Percentiles rank a stretch among this genome's conserved stretches.
phyloP scores from a whole-genome alignment of 2,888 invertebrate species.

The Gastracanthus pulcherrimus region DNA sequence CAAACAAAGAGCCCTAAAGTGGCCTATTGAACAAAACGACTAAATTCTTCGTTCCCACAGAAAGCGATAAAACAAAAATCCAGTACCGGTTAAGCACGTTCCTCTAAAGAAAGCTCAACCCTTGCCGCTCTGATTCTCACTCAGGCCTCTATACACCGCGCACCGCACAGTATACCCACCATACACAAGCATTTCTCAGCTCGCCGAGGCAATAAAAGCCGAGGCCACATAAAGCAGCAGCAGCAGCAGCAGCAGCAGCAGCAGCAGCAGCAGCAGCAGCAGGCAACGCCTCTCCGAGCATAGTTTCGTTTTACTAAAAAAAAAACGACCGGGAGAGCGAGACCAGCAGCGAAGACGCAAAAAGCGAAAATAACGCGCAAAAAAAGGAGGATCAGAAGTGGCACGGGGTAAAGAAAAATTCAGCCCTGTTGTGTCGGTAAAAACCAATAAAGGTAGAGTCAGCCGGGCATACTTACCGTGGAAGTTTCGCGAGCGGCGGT shows the following conservation, averaged over 20 bases:
- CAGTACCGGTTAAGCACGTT: too few relatives aligned
- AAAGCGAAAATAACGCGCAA: slow-evolving; percentile 45
- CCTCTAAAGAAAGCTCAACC: too few relatives aligned
- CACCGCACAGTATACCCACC: too few relatives aligned
- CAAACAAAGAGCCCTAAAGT: too few relatives aligned
- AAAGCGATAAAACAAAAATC: too few relatives aligned
- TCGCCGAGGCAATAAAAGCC: slow-evolving; percentile 34
- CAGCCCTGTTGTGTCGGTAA: slow-evolving; percentile 69
- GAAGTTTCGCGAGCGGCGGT: slow-evolving; percentile 67
- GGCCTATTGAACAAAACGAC: too few relatives aligned
- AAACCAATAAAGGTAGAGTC: slow-evolving; percentile 74
- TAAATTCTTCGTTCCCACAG: too few relatives aligned
- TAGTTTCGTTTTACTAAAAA: slow-evolving; percentile 26
- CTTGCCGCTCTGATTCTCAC: too few relatives aligned
- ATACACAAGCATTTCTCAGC: slow-evolving; percentile 33
- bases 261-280: too few relatives aligned
- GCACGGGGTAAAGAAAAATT: slow-evolving; percentile 73
- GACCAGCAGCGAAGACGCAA: slow-evolving; percentile 9
- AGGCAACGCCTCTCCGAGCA: too few relatives aligned
- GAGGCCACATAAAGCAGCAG: slow-evolving; percentile 25
- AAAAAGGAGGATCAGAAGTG: background rate
- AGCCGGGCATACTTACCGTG: slow-evolving; percentile 67
- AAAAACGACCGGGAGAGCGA: slow-evolving; percentile 44
- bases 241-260: too few relatives aligned
- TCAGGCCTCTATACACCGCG: background rate